Evolutionary conservation across 2,113 vertebrate species (phyloP).

Genomic region (Catharus fuscescens): DNA sequence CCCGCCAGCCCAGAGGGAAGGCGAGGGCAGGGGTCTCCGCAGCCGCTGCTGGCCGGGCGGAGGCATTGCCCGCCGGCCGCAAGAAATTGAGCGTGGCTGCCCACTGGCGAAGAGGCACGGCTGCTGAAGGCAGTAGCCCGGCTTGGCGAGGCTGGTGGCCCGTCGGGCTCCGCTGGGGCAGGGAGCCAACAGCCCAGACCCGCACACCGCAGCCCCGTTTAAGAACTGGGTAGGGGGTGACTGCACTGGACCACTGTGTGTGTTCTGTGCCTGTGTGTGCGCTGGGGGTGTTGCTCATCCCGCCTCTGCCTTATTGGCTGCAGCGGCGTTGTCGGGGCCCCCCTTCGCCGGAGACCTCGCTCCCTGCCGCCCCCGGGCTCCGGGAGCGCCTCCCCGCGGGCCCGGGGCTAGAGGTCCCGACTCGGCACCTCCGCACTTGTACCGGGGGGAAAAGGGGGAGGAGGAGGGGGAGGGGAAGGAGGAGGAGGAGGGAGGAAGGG

Average conservation of each 20-base stretch:
- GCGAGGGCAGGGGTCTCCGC: neutral
- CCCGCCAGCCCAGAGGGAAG: neutral
- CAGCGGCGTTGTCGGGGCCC: neutral
- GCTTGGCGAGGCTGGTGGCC: neutral
- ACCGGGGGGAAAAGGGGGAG: neutral
- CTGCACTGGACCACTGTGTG: neutral
- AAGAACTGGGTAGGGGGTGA: neutral
- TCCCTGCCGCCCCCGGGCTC: neutral
- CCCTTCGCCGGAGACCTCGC: neutral
- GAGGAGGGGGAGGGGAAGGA: neutral
- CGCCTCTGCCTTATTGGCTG: conserved; percentile 50
- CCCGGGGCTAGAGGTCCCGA: conserved; percentile 27
- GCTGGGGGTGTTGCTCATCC: neutral
- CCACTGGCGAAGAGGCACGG: neutral
- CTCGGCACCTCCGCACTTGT: conserved; percentile 13
- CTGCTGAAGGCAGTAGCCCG: neutral
- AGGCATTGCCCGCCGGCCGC: neutral
- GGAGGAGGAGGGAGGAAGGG: neutral
- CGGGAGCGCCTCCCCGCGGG: conserved; percentile 49
- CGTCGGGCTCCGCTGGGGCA: neutral
- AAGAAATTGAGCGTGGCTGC: neutral
- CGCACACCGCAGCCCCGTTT: neutral
- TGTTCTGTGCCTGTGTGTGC: neutral
- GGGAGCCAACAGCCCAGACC: neutral
- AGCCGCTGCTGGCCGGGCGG: neutral